Base-by-base conservation (phyloP, 2,797 vertebrate genomes). In the Hoplostethus mediterraneus region DNA sequence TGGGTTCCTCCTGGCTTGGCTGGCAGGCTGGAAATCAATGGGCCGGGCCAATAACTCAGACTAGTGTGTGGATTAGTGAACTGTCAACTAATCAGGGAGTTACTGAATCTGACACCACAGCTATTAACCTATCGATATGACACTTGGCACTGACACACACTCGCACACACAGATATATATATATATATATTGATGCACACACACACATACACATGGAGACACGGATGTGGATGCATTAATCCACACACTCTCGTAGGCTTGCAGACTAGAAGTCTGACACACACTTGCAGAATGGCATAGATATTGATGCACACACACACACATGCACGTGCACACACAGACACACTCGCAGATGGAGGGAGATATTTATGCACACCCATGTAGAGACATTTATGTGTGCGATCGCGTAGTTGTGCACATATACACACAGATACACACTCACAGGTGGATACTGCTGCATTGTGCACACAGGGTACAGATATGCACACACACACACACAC, bases 41-140 rank as follows among this genome's bases (percentile, higher is more conserved):
- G 77, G 71, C 82, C 66, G 71, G 89, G 83, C 92, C 91, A 92
- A 94, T 93, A 94, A 93, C 93, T 95, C 91, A 89, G 89, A 91
- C 87, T 86, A 83, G 80, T 82, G 89, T 93, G 93, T 93, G 94
- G 94, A 96, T 96, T 96, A 96, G 96, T 96, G 95, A 95, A 95
- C 95, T 95, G 95, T 94, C 95, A 95, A 95, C 96, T 96, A 97
- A 97, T 97, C 96, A 96, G 94, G 90, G 95, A 96, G 95, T 96
- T 95, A 96, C 94, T 96, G 95, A 95, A 94, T 79, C 93, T 95
- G 95, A 96, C 96, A 95, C 93, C 71, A 21, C 80, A 81, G 89
- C 94, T 95, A 96, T 97, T 97, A 97, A 97, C 96, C 96, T 97
- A 97, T 97, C 91, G 96, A 97, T 96, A 95, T 88, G 92, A 85